These are phyloP conservation scores for Lepus europaeus DNA, from an alignment of 2,113 vertebrate genomes.

Conservation along the genomic window DNA sequence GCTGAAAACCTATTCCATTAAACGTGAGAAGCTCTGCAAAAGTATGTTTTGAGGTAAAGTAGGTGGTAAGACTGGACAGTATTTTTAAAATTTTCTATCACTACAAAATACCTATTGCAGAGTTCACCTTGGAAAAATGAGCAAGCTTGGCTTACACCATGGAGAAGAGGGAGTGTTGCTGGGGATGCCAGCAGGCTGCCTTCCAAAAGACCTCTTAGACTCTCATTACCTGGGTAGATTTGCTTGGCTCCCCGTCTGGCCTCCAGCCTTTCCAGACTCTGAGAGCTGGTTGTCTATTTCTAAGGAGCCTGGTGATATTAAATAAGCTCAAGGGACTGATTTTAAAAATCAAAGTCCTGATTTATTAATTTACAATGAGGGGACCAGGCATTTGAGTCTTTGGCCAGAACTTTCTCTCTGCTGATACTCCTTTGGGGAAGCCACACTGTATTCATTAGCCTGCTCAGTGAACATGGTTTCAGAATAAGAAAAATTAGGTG, in stretches of 20 bases:
- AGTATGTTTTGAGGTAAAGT: background rate
- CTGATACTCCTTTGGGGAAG: background rate
- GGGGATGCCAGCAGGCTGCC: background rate
- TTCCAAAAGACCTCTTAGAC: conserved; percentile 41
- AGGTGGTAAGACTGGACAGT: background rate
- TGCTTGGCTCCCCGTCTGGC: conserved; percentile 12
- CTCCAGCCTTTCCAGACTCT: background rate
- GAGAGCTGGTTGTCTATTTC: conserved; percentile 26
- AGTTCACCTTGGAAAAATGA: conserved; percentile 63
- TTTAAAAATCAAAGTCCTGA: conserved; percentile 44
- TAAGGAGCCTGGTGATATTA: conserved; percentile 1
- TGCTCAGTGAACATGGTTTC: background rate
- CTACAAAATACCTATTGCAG: conserved; percentile 31
- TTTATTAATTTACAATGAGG: conserved; percentile 50
- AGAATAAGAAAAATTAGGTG: background rate
- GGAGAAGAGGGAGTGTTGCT: background rate
- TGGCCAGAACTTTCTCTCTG: background rate
- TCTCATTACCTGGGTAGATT: conserved; percentile 10
- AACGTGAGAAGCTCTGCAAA: background rate
- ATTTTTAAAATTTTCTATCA: conserved; percentile 55
- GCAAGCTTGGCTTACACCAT: background rate
- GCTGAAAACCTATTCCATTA: background rate
- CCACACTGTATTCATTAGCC: background rate
- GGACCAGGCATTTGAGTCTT: background rate
- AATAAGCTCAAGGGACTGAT: conserved; percentile 52